These are phyloP conservation scores for Oryzias celebensis DNA, from an alignment of 2,113 vertebrate genomes.

Conservation along the genomic window DNA sequence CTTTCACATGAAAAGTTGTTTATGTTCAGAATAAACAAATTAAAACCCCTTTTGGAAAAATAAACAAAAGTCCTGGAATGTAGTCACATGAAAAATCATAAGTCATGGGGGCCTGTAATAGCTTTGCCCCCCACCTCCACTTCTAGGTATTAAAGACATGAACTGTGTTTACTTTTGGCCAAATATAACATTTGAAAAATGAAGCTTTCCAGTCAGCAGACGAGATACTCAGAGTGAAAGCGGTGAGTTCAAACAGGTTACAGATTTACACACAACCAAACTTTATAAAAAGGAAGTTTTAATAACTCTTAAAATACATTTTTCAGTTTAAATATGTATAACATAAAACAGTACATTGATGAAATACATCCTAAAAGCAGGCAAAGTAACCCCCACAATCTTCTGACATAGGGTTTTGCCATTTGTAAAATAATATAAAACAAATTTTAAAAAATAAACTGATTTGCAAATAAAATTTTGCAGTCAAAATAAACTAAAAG, in stretches of 20 bases:
- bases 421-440: conserved; percentile 52
- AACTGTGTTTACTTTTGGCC: conserved; percentile 23
- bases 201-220: no score
- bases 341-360: conserved; percentile 59
- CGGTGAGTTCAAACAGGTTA: conserved; percentile 5
- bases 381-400: conserved; percentile 27
- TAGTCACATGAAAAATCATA: conserved; percentile 33
- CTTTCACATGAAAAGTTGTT: no score
- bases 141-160: background rate
- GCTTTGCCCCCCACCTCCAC: conserved; percentile 13
- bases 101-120: conserved; percentile 48
- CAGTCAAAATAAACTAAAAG: conserved; percentile 24
- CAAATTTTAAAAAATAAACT: conserved; percentile 40
- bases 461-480: conserved; percentile 44
- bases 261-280: conserved; percentile 1
- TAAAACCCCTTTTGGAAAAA: background rate
- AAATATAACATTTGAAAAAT: conserved; percentile 48
- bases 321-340: conserved; percentile 69
- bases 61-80: conserved; percentile 38
- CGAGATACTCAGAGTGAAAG: conserved; percentile 6
- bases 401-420: conserved; percentile 27
- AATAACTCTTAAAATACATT: conserved; percentile 75
- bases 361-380: conserved; percentile 58
- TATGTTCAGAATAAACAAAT: no score
- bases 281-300: conserved; percentile 74